Evolutionary conservation across 2,888 invertebrate genomes (phyloP), one percentile per base, ranked within the genome.

Genomic region (Petrolisthes cinctipes): DNA sequence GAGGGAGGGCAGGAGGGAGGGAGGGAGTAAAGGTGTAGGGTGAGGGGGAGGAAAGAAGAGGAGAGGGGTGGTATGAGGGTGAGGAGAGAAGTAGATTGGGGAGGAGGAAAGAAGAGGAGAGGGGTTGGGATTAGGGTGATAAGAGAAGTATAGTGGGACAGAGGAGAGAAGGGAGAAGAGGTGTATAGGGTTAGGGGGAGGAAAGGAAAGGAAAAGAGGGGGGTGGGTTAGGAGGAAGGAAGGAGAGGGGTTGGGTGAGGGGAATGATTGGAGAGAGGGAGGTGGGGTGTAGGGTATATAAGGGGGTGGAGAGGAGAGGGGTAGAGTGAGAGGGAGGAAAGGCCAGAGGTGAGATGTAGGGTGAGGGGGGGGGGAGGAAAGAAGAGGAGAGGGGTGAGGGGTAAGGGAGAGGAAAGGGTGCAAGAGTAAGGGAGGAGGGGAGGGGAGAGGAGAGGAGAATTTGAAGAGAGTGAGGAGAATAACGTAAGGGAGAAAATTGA

Each of bases 1-100:
- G 71, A 68, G 73, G 14, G 82, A n/a, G 23, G 17, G 82, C 17
- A 54, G 71, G 53, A 23, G 82, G 54, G 68, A 57, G 82, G 51
- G 68, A 66, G 68, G 14, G 6, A 53, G 51, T 66, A 23, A 68
- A 5, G 51, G 68, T 14, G 66, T 37, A 23, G n/a, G 82, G 17
- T 37, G 37, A 61, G 17, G 61, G 3, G 17, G 17, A 61, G 37
- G 9, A 3, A 61, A 3, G 61, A 61, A 61, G 17, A 61, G 61
- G 61, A 11, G 61, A 61, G 61, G 61, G 61, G 61, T 61, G 61
- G 7, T 61, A 11, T 1, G 61, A 61, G 61, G 3, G 61, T 2
- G 61, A 17, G 61, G 61, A 61, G 17, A 61, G 17, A 3, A 61
- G 61, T 9, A 17, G 61, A 3, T 0, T 9, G 17, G 3, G 17